Base-by-base conservation (phyloP, 2,888 invertebrate species). In the Mechanitis messenoides region DNA sequence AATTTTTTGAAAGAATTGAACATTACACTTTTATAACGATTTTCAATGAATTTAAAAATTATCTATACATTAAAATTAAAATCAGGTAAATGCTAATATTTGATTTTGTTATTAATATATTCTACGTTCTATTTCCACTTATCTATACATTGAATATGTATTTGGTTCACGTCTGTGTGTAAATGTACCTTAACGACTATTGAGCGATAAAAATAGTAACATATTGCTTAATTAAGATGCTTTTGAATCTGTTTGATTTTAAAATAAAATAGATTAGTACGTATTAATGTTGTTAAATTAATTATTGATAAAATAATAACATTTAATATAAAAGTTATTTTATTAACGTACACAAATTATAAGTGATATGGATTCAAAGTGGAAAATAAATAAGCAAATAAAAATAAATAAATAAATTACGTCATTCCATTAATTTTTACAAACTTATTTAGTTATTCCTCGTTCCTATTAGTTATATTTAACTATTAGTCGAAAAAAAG, bases 101-200 rank as follows among this genome's bases (percentile, higher is more conserved):
- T 28, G 47, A 47, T 6, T 20, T 47, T 47, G n/a, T 20, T 20
- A 50, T 50, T 1, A 50, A 50, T 50, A 50, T 50, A 50, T 50
- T 50, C 31, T 7, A 28, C 9, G 31, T 31, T 28, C 31, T 50
- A 50, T 31, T 31, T 28, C 50, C 3, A 9, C 3, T 50, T 50
- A 50, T 50, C 50, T 31, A 50, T 31, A 31, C 31, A 50, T 31
- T 50, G 50, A 50, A 50, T 50, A 50, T 50, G 11, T 50, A 50
- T 50, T 50, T 50, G 50, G 50, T 50, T 9, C 50, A 31, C 50
- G 28, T 28, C 50, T 31, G 42, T 42, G 1, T 42, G 2, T 42
- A 42, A 50, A 31, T 31, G 9, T 11, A 31, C 3, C 31, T 50
- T 50, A 50, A 50, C 50, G 50, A 50, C 50, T 28, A 7, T 7